Base-by-base conservation (phyloP, 2,888 invertebrate species). In the Isotomurus palustris region DNA sequence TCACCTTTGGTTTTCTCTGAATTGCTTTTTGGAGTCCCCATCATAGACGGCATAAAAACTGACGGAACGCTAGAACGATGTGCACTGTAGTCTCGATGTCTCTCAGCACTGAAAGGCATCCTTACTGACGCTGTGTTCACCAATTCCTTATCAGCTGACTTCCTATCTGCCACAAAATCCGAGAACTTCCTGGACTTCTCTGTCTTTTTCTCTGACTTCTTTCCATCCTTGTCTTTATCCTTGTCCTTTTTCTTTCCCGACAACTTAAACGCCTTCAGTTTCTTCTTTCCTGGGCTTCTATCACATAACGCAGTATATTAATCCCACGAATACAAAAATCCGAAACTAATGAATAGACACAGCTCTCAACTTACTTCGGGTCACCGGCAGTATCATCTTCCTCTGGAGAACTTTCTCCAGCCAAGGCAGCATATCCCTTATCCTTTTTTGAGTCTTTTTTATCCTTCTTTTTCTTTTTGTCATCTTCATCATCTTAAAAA, bases 331-430 rank as follows among this genome's bases (percentile, higher is more conserved):
- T 29, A 14, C 47, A 29, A 49, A 27, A 51, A 2, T 17, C 14
- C 12, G 22, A 24, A 12, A 14, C 5, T 38, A 17, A 8, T 38
- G 38, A 43, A 43, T n/a, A 17, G 6, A 40, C 6, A 8, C 17
- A n/a, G 17, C 40, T 12, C 6, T 40, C 17, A n/a, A 6, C 14
- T 22, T 43, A 43, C 43, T 43, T 68, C 32, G 63, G 55, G 36
- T 66, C 67, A 12, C 48, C 44, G 14, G 52, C 43, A 6, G 57
- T 45, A 17, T 67, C 68, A 17, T 70, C 70, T 48, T 68, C 68
- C 52, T 70, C 70, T 2, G 60, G 68, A 6, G 68, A 68, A 43
- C 65, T 67, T 53, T 70, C 69, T 12, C 60, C 68, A 21, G 70
- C 68, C 22, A 70, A 54, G 0, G 68, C 58, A 1, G 67, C 66